These are phyloP conservation scores for Apis florea DNA, from an alignment of 1,140 invertebrate species.

Conservation along the genomic window DNA sequence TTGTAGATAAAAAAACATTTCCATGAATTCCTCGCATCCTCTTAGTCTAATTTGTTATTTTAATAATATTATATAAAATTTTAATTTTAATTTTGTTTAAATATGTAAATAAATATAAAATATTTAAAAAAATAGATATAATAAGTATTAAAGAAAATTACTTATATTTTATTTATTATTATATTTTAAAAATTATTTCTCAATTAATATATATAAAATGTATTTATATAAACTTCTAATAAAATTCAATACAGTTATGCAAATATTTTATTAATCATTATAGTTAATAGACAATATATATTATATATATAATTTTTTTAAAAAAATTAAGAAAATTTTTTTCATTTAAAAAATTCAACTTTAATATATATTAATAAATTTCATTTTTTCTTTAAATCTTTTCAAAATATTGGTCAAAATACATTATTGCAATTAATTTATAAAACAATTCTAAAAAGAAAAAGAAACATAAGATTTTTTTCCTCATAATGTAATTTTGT, in stretches of 20 bases:
- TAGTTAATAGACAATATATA: neutral
- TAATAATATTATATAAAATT: neutral
- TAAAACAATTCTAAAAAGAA: neutral
- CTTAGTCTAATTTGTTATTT: neutral
- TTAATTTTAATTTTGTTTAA: neutral
- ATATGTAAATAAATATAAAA: neutral
- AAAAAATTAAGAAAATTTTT: neutral
- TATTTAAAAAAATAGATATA: neutral
- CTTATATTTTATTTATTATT: neutral
- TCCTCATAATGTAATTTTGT: neutral
- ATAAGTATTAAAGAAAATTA: neutral
- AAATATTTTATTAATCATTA: neutral
- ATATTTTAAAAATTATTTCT: neutral
- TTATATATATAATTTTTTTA: neutral
- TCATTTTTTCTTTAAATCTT: neutral
- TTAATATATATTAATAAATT: neutral
- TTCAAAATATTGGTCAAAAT: neutral
- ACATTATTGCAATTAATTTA: conserved; percentile 1
- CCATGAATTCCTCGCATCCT: neutral
- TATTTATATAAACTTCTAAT: conserved; percentile 13
- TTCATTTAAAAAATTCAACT: neutral
- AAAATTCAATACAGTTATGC: neutral
- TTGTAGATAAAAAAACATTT: neutral
- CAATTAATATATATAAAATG: neutral
- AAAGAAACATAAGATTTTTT: neutral